Conservation (phyloP, 2,797 vertebrate species). For the Propithecus perrieri region DNA sequence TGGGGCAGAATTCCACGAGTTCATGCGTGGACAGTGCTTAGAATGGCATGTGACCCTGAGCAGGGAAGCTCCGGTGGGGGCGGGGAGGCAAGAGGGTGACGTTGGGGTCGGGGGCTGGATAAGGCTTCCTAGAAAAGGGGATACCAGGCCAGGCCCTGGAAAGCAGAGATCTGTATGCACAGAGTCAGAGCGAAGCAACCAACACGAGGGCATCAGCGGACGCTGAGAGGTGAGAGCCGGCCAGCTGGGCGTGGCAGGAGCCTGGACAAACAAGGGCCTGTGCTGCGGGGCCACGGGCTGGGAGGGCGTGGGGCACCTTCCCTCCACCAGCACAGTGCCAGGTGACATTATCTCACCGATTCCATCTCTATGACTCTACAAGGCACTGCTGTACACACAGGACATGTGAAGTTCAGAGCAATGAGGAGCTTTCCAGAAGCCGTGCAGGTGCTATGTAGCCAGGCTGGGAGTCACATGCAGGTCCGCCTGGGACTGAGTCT, state of each 20-base stretch:
- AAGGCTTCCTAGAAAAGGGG: background rate
- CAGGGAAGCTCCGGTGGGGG: background rate
- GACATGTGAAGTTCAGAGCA: background rate
- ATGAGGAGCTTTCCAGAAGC: background rate
- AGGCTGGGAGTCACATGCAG: background rate
- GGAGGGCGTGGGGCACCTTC: background rate
- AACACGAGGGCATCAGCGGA: background rate
- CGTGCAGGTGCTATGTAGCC: background rate
- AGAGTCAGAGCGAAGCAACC: rapidly evolving
- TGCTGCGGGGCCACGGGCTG: rapidly evolving
- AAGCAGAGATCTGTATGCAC: background rate
- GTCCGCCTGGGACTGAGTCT: rapidly evolving
- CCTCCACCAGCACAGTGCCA: background rate
- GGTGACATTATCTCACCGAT: rapidly evolving
- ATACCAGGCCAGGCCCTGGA: background rate
- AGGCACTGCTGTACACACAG: rapidly evolving
- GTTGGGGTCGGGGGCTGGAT: background rate
- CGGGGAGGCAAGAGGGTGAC: background rate
- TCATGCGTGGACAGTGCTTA: background rate
- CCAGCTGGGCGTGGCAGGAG: background rate
- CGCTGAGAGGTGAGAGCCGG: rapidly evolving
- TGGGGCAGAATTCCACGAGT: background rate
- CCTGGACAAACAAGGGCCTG: rapidly evolving
- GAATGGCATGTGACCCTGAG: background rate
- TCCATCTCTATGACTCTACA: rapidly evolving